Base-by-base conservation (phyloP, 2,888 invertebrate genomes). In the Lacanobia wlatinum region DNA sequence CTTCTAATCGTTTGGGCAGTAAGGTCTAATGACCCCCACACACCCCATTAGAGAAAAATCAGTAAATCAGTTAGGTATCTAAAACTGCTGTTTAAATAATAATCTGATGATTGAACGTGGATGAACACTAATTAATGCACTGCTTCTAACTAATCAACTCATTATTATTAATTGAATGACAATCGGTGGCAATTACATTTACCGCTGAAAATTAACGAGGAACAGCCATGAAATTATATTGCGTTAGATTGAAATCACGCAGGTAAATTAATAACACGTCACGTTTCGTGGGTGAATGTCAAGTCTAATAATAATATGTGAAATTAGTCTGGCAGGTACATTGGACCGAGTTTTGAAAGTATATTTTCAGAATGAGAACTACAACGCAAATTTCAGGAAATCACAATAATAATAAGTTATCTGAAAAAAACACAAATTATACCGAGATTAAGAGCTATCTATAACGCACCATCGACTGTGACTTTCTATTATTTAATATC, bases 141-240 rank as follows among this genome's bases (percentile, higher is more conserved):
- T 40, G 21, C 18, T 56, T 9, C 43, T 58, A 58, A 52, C 16
- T 63, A 63, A 72, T 58, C 4, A 58, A 50, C 34, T 16, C 34
- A 46, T 38, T 38, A 70, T 38, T 46, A 58, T 18, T 58, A 43
- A 73, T 38, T 58, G 16, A 46, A 43, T 63, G 16, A 21, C 34
- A 56, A 56, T 56, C 50, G 6, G n/a, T 18, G n/a, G 16, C 6
- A 73, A 73, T 73, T 43, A 43, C 12, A 46, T 52, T 73, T 73
- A 1, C 34, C 12, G 18, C 7, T 23, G 43, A 58, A 56, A 23
- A 52, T 73, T 34, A 43, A 3, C 9, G 5, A 9, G 16, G 16
- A 55, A 43, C 40, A 14, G 58, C 9, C 34, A 16, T 56, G 21
- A 56, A n/a, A 50, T 21, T 21, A 21, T 18, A 21, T 12, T 50